Evolutionary conservation across 1,140 invertebrate species (phyloP).

Genomic region (Philotrypesis tridentata): DNA sequence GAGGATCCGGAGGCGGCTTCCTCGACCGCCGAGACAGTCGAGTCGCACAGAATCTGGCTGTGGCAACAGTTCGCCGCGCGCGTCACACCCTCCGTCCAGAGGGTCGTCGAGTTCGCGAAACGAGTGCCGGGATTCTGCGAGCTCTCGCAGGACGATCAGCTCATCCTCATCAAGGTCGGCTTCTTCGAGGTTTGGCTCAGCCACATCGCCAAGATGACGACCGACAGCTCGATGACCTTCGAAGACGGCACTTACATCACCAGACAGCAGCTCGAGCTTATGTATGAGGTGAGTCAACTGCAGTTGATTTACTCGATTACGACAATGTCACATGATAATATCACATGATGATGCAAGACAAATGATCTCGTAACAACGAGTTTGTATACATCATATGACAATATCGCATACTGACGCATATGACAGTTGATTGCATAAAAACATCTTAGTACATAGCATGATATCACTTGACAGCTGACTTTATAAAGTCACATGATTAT

Average conservation of each 20-base stretch:
- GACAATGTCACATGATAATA: background rate
- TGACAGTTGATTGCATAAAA: too few species aligned
- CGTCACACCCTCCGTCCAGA: conserved; percentile 90
- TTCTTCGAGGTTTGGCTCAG: conserved; percentile 98
- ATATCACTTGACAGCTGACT: too few species aligned
- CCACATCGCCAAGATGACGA: conserved; percentile 88
- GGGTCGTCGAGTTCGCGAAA: conserved; percentile 95
- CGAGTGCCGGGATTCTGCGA: conserved; percentile 91
- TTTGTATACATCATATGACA: too few species aligned
- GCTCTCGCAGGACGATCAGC: conserved; percentile 92
- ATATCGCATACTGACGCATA: too few species aligned
- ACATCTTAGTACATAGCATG: too few species aligned
- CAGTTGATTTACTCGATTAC: too few species aligned
- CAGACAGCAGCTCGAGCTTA: conserved; percentile 89
- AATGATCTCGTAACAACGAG: too few species aligned
- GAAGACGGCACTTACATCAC: conserved; percentile 92
- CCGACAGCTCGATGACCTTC: conserved; percentile 89
- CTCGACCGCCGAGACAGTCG: conserved; percentile 79
- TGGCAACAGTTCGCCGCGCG: conserved; percentile 87
- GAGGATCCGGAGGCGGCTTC: conserved; percentile 77
- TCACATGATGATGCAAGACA: too few species aligned
- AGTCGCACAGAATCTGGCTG: conserved; percentile 81
- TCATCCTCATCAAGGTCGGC: conserved; percentile 95
- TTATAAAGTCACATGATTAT: too few species aligned
- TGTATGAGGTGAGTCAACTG: conserved; percentile 89